Evolutionary conservation across 2,113 vertebrate genomes (phyloP), one percentile per base, ranked within the genome.

Genomic region (Pterophyllum scalare): DNA sequence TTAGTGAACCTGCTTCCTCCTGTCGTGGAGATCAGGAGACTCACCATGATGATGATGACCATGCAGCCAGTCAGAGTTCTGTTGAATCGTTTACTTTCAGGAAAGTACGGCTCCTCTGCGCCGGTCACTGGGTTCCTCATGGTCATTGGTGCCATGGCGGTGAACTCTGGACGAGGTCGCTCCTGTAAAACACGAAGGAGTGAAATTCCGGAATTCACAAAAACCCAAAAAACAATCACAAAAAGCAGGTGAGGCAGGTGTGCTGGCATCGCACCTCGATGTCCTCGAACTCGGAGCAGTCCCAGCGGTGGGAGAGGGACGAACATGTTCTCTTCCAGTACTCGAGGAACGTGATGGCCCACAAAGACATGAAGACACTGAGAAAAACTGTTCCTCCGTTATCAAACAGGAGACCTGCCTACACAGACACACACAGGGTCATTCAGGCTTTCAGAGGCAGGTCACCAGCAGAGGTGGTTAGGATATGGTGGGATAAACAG

Each of bases 321-420:
- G 93, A 94, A 6, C 95, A 96, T 0, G 89, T 96, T 59, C 93
- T 93, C 79, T 96, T 97, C 96, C 96, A 96, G 92, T 94, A 96
- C 87, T 97, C 96, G 82, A 97, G 87, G 87, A 97, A 97, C 54
- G 94, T 94, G 79, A 96, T 93, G 0, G 96, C 94, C 97, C 96
- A 96, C 77, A 97, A 94, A 40, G 96, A 96, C 95, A 96, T 95
- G 91, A 97, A 97, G 82, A 96, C 87, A 17, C 96, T 96, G 90
- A 97, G 92, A 79, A 97, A 96, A 15, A 96, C 95, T 0, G 96
- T 96, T 2, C 96, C 96, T 0, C 93, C 95, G 9, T 96, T 96
- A 58, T 97, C 96, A 83, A 96, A 97, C 59, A 97, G 94, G 54
- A 96, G 91, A 2, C 96, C 96, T 3, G 91, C 86, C 96, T 97